These are phyloP conservation scores for Gambusia holbrooki DNA, from an alignment of 2,113 vertebrate genomes.

Conservation along the genomic window DNA sequence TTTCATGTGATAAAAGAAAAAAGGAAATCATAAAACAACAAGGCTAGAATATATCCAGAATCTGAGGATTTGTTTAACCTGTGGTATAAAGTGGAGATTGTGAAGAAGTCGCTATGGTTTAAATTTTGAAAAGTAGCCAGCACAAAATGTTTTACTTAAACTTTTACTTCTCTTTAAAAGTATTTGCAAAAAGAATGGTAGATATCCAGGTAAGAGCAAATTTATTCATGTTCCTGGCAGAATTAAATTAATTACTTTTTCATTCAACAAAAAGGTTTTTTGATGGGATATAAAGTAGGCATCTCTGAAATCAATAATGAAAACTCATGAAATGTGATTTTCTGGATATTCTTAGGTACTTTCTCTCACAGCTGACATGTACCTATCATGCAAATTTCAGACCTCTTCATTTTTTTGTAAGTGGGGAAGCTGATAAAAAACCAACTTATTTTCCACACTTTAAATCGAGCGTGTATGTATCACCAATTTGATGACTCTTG, in stretches of 20 bases:
- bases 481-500: background rate
- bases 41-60: background rate
- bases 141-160: too few species aligned
- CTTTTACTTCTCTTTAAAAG: background rate
- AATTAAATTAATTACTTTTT: background rate
- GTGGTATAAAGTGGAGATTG: too few species aligned
- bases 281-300: too few species aligned
- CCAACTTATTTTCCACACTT: too few species aligned
- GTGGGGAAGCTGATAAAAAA: too few species aligned
- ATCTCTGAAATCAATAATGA: too few species aligned
- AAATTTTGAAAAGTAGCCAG: background rate
- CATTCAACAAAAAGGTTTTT: too few species aligned
- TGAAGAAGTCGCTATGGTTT: background rate
- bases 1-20: conserved; percentile 4
- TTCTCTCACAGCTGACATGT: too few species aligned
- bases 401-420: too few species aligned
- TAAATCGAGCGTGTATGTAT: background rate
- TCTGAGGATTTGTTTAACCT: background rate
- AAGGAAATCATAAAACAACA: conserved; percentile 13
- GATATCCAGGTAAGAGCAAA: background rate
- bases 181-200: background rate
- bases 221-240: background rate
- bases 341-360: too few species aligned
- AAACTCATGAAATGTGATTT: too few species aligned
- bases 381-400: too few species aligned